Conservation (phyloP, 2,113 vertebrate genomes). For the Lepisosteus oculatus region DNA sequence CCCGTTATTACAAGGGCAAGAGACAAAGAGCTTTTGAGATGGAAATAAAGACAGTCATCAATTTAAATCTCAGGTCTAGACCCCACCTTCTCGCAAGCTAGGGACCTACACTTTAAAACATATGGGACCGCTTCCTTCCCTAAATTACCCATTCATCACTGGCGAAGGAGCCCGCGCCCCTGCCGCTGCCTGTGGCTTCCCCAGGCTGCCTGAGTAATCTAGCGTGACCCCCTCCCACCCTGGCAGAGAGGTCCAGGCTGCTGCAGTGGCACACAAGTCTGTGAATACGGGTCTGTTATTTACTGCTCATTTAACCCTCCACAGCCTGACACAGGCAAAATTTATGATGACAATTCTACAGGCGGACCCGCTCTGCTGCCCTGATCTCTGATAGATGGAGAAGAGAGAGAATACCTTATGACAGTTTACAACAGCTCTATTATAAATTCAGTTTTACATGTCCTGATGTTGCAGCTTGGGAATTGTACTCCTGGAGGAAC, state of each 20-base stretch:
- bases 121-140: constrained; percentile 20
- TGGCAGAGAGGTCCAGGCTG: constrained; percentile 46
- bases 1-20: constrained; percentile 63
- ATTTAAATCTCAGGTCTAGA: constrained; percentile 62
- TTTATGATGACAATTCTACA: constrained; percentile 77
- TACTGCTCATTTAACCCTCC: constrained; percentile 74
- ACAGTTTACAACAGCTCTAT: constrained; percentile 11
- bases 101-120: constrained; percentile 1
- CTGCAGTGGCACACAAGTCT: constrained; percentile 43
- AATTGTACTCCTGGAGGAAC: no score
- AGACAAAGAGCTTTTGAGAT: constrained; percentile 64
- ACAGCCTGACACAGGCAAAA: constrained; percentile 56
- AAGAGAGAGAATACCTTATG: constrained; percentile 23
- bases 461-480: not conserved
- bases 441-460: not conserved
- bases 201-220: constrained; percentile 67
- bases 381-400: constrained; percentile 66
- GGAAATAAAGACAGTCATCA: constrained; percentile 73
- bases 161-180: constrained; percentile 39
- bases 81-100: constrained; percentile 41
- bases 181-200: constrained; percentile 29
- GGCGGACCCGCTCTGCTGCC: constrained; percentile 59
- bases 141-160: constrained; percentile 54
- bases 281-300: constrained; percentile 66
- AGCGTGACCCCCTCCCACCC: constrained; percentile 43